Percentiles rank a stretch among this genome's conserved stretches.
These are phyloP conservation scores for Mechanitis messenoides DNA, from an alignment of 2,888 invertebrate genomes.

Conservation along the genomic window DNA sequence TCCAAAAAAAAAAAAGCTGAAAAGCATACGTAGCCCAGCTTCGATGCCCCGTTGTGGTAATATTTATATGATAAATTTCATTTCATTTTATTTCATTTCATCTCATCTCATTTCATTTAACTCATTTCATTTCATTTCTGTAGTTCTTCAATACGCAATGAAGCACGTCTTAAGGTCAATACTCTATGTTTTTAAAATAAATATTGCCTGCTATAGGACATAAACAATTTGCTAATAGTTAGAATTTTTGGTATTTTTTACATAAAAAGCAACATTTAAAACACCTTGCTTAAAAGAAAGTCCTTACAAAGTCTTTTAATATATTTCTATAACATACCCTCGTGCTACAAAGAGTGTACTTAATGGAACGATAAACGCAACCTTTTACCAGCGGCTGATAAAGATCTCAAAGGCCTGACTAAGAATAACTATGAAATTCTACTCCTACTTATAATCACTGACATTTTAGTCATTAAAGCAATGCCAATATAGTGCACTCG, in stretches of 20 bases:
- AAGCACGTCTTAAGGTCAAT: too few relatives aligned
- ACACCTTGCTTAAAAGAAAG: not conserved
- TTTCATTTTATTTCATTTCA: too few relatives aligned
- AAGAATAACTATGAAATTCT: slow-evolving; percentile 3
- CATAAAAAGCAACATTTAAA: too few relatives aligned
- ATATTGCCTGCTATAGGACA: too few relatives aligned
- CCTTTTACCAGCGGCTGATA: slow-evolving; percentile 16
- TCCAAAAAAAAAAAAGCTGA: too few relatives aligned
- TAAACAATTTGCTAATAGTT: too few relatives aligned
- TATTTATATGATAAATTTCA: too few relatives aligned
- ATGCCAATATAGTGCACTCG: not conserved
- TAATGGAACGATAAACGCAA: slow-evolving; percentile 7
- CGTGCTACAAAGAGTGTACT: not conserved
- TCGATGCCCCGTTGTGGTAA: too few relatives aligned
- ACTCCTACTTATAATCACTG: slow-evolving; percentile 1
- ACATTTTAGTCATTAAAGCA: not conserved
- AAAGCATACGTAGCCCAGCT: not conserved
- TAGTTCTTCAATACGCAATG: too few relatives aligned
- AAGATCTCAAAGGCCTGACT: slow-evolving; percentile 12
- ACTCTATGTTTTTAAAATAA: too few relatives aligned
- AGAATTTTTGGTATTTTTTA: not conserved
- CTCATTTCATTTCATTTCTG: too few relatives aligned
- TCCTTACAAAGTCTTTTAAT: not conserved
- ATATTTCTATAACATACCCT: slow-evolving; percentile 4
- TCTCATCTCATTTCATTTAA: too few relatives aligned